phyloP scores from a whole-genome alignment of 1,140 invertebrate species.

The Apis laboriosa region DNA sequence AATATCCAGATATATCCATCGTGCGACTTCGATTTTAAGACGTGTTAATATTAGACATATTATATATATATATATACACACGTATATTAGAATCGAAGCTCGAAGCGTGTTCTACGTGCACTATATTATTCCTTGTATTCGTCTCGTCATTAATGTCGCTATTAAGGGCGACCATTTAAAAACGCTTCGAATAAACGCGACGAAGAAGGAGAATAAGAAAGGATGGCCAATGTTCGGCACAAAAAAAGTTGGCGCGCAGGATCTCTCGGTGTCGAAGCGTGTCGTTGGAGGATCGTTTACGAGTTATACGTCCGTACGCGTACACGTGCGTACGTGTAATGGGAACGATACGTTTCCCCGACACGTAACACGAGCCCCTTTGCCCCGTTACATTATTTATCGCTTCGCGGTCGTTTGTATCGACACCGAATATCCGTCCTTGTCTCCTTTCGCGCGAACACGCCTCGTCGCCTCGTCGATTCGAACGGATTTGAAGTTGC shows the following conservation, averaged over 20 bases:
- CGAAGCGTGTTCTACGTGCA: no score
- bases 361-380: conserved; percentile 66
- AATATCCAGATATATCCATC: no score
- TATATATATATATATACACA: no score
- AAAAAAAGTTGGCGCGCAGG: conserved; percentile 33
- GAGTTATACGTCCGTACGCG: conserved; percentile 43
- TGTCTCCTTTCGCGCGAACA: conserved; percentile 18
- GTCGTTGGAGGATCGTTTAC: conserved; percentile 53
- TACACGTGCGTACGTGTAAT: conserved; percentile 58
- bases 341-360: conserved; percentile 70
- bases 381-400: conserved; percentile 72
- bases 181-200: no score
- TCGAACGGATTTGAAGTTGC: not conserved
- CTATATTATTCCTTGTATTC: no score
- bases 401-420: conserved; percentile 68
- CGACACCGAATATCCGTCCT: conserved; percentile 54
- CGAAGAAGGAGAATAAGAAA: not conserved
- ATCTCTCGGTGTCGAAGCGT: conserved; percentile 9
- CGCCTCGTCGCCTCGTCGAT: not conserved
- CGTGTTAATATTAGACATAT: no score
- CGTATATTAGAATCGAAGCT: no score
- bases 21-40: no score
- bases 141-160: no score
- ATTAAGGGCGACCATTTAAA: no score
- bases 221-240: not conserved